phyloP scores from a whole-genome alignment of 2,797 vertebrate genomes.

The Delichon dasypus region DNA sequence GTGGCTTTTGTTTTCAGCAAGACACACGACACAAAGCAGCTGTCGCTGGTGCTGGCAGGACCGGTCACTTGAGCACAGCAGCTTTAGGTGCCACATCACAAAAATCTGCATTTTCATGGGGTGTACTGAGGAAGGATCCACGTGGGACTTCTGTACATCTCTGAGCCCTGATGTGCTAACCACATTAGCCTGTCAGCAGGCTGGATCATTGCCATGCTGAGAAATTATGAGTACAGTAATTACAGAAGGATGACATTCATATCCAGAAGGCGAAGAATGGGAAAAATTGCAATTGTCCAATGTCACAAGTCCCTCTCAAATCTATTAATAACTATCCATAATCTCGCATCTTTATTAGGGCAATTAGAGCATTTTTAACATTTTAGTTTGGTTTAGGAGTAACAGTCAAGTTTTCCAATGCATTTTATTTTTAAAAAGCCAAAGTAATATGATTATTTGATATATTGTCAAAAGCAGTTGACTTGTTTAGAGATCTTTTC shows the following conservation, averaged over 20 bases:
- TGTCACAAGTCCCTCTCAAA: background rate
- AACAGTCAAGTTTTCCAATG: background rate
- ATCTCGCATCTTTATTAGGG: background rate
- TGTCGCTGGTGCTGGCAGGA: fast-evolving
- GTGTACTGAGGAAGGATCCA: background rate
- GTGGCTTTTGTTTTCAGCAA: background rate
- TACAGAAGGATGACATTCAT: background rate
- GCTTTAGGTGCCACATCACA: background rate
- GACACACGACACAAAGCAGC: fast-evolving
- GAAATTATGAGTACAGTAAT: background rate
- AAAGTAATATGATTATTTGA: background rate
- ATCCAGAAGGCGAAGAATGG: background rate
- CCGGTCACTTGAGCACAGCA: background rate
- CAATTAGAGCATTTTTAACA: background rate
- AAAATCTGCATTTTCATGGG: background rate
- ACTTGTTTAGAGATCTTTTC: constrained; percentile 9
- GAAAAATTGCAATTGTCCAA: background rate
- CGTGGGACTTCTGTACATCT: fast-evolving
- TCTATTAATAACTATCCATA: background rate
- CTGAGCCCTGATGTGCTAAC: background rate
- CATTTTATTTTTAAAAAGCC: background rate
- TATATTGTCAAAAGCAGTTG: background rate
- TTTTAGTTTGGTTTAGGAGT: constrained; percentile 4
- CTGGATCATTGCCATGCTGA: background rate
- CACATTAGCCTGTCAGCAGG: background rate